These are phyloP conservation scores for Hydrolagus affinis DNA, from an alignment of 2,113 vertebrate genomes.

Conservation along the genomic window DNA sequence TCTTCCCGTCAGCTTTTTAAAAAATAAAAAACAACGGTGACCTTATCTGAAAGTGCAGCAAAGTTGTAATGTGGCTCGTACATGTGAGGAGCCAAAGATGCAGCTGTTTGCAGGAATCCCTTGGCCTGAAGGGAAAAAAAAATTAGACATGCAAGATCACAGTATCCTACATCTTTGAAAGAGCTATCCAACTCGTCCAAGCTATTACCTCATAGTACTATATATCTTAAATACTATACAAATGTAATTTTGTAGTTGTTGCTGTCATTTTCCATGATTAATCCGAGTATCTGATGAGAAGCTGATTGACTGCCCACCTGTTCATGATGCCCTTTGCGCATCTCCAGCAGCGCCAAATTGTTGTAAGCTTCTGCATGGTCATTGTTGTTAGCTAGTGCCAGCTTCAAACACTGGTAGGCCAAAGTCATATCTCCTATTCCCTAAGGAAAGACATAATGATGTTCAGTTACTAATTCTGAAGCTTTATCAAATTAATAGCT, in stretches of 20 bases:
- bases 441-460: conserved; percentile 47
- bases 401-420: conserved; percentile 86
- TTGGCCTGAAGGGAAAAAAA: conserved; percentile 62
- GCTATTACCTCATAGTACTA: too few relatives aligned
- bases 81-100: conserved; percentile 79
- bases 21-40: conserved; percentile 45
- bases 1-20: not conserved
- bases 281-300: not conserved
- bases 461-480: not conserved
- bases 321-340: conserved; percentile 74
- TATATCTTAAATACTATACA: too few relatives aligned
- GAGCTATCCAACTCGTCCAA: not conserved
- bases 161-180: too few relatives aligned
- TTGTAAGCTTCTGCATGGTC: conserved; percentile 87
- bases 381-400: conserved; percentile 80
- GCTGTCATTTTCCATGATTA: not conserved
- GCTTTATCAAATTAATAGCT: not conserved
- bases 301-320: conserved; percentile 61
- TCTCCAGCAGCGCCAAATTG: conserved; percentile 87
- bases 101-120: conserved; percentile 83
- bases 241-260: too few relatives aligned
- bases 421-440: conserved; percentile 78
- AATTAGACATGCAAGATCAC: not conserved
- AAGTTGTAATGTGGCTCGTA: conserved; percentile 94
- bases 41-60: conserved; percentile 84